Percentiles rank a stretch among this genome's conserved stretches.
Conservation (phyloP, 2,797 vertebrate genomes). For the Emydoidea blandingii region DNA sequence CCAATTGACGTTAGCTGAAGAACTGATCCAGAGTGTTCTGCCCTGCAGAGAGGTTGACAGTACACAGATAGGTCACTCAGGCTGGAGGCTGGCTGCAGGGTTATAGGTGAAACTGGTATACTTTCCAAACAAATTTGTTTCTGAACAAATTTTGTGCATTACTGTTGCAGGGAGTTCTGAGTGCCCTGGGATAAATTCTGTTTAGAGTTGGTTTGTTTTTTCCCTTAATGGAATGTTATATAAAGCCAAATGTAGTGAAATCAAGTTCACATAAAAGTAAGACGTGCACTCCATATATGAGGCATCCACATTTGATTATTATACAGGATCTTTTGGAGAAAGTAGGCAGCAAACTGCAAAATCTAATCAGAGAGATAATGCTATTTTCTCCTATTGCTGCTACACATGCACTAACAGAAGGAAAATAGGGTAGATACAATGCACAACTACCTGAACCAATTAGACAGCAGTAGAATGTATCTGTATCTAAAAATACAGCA, state of each 20-base stretch:
- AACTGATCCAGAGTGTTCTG: not conserved
- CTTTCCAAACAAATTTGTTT: not conserved
- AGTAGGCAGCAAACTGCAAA: not conserved
- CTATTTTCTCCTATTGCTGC: not conserved
- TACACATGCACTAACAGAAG: not conserved
- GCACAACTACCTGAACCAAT: not conserved
- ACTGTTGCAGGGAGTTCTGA: not conserved
- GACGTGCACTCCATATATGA: not conserved
- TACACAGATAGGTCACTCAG: not conserved
- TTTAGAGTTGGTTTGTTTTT: not conserved
- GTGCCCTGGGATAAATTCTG: not conserved
- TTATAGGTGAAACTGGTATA: not conserved
- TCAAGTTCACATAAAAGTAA: not conserved
- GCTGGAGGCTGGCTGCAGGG: not conserved
- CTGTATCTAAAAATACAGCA: not conserved
- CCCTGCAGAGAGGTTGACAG: not conserved
- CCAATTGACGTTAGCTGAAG: not conserved
- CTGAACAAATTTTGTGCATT: not conserved
- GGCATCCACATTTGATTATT: not conserved
- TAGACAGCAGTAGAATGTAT: not conserved
- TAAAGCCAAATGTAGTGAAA: not conserved
- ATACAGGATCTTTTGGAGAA: not conserved
- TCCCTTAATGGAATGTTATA: not conserved
- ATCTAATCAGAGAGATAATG: not conserved
- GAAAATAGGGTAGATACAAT: not conserved